Evolutionary conservation across 1,140 invertebrate genomes (phyloP).

Genomic region (Laodelphax striatellus): DNA sequence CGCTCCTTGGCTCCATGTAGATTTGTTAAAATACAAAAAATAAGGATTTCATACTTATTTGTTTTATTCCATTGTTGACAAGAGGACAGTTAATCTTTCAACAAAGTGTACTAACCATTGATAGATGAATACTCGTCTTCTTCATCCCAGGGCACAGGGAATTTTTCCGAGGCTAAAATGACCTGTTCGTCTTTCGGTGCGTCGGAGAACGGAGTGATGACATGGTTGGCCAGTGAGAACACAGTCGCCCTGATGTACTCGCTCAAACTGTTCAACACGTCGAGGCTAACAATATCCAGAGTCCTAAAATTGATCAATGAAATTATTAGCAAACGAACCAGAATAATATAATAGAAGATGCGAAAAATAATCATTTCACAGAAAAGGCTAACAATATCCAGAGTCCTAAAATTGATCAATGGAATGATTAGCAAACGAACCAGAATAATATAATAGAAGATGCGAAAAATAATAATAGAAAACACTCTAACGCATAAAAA

Average conservation of each 20-base stretch:
- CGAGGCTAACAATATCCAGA: constrained; percentile 43
- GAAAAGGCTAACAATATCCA: constrained; percentile 46
- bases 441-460: not conserved
- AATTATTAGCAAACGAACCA: not conserved
- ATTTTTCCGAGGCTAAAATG: constrained; percentile 32
- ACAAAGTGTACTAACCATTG: no score
- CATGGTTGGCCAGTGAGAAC: constrained; percentile 33
- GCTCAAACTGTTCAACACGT: constrained; percentile 44
- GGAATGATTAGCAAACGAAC: not conserved
- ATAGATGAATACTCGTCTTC: no score
- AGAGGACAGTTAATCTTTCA: no score
- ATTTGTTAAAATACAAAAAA: no score
- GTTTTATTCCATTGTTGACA: no score
- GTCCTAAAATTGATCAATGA: constrained; percentile 22
- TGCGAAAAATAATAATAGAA: not conserved
- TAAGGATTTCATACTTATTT: no score
- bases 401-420: constrained; percentile 24
- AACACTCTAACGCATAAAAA: no score
- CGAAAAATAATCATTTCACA: not conserved
- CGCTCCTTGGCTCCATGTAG: no score
- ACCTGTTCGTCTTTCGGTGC: constrained; percentile 41
- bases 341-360: not conserved
- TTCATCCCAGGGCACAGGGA: constrained; percentile 30
- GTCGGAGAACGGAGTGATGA: constrained; percentile 49
- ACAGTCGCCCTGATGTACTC: constrained; percentile 44